Percentiles rank a stretch among this genome's conserved stretches.
These are phyloP conservation scores for Eublepharis macularius DNA, from an alignment of 2,113 vertebrate genomes.

Conservation along the genomic window DNA sequence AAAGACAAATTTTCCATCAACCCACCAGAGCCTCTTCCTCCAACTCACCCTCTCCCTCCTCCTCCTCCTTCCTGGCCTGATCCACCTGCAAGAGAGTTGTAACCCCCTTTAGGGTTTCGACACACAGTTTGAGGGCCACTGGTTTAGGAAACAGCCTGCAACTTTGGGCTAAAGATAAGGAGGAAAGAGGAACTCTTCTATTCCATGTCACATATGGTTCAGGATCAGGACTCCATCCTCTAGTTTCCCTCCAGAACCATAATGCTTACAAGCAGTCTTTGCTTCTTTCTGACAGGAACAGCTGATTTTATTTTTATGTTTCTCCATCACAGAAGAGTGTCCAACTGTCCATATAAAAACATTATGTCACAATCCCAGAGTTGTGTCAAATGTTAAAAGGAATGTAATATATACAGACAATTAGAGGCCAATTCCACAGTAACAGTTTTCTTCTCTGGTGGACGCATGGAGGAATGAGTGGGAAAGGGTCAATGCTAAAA, in stretches of 20 bases:
- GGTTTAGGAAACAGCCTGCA: neutral
- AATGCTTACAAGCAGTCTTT: constrained; percentile 15
- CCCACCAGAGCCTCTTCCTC: too few species aligned
- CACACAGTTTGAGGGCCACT: neutral
- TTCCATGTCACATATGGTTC: constrained; percentile 9
- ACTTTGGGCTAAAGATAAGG: neutral
- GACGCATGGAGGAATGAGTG: neutral
- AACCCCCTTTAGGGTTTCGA: too few species aligned
- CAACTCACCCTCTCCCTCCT: too few species aligned
- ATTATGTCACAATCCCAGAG: neutral
- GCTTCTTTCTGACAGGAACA: neutral
- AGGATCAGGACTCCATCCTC: constrained; percentile 18
- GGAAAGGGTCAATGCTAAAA: neutral
- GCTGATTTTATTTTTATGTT: neutral
- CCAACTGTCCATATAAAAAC: neutral
- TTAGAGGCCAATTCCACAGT: neutral
- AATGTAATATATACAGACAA: neutral
- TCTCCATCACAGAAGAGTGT: neutral
- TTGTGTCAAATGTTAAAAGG: neutral
- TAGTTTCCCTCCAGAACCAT: neutral
- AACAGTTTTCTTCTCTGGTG: neutral
- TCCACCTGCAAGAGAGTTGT: too few species aligned
- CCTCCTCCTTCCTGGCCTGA: too few species aligned
- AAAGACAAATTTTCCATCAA: too few species aligned
- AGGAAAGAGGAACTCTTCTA: constrained; percentile 24